Evolutionary conservation across 1,140 invertebrate genomes (phyloP), one percentile per base, ranked within the genome.

Genomic region (Sweltsa coloradensis): DNA sequence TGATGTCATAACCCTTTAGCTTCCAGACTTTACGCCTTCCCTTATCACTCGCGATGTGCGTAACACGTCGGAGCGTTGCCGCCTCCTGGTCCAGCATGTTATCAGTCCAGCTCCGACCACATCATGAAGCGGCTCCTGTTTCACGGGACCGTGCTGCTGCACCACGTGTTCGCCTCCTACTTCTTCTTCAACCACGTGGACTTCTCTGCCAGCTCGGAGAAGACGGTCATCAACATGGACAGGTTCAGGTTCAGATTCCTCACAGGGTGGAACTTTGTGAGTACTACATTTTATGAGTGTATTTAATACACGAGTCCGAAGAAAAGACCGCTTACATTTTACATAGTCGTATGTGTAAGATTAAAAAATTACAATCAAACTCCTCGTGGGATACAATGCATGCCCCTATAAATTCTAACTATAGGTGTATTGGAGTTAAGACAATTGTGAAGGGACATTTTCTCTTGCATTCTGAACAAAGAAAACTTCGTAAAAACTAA

Each of bases 231-330:
- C 3, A 45, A 25, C 27, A 6, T 45, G 43, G 18, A 45, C n/a
- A 21, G 6, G 5, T 45, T 31, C 43, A 27, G 22, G 25, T 34
- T 6, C n/a, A 13, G 18, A 26, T 45, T 26, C 27, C 34, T 45
- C n/a, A 45, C 43, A 16, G 23, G 27, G 16, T 45, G 43, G 43
- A 45, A 45, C 27, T 18, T 45, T 13, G 43, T 45, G 14, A 45
- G 43, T 45, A 29, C 2, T 14, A 14, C n/a, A 41, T 5, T n/a
- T 34, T 14, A 5, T 18, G 5, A 5, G 31, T 18, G 5, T 34
- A 4, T 5, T 34, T 18, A 5, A 5, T 18, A 5, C n/a, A 2
- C n/a, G 16, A 11, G 21, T 5, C 21, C 2, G 34, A 0, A 36
- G 29, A 31, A n/a, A 31, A 31, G 29, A 9, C 9, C 9, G 9